Evolutionary conservation across 2,888 invertebrate genomes (phyloP).

Genomic region (Halictus quadricinctus): DNA sequence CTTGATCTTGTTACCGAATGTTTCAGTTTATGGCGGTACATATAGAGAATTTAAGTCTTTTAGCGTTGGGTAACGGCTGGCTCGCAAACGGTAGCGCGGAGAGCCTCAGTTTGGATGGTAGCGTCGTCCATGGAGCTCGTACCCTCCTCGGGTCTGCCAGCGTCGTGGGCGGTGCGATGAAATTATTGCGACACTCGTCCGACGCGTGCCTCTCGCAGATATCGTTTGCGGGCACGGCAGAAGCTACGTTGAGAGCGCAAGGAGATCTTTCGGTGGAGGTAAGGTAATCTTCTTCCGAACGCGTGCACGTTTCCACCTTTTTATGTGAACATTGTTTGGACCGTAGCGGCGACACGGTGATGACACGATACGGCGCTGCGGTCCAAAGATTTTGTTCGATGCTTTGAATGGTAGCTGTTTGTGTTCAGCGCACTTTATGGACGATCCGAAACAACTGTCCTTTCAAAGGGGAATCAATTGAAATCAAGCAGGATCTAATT

Average conservation of each 20-base stretch:
- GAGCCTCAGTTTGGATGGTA: constrained; percentile 88
- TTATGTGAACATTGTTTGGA: constrained; percentile 18
- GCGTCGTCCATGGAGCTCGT: constrained; percentile 87
- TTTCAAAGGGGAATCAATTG: constrained; percentile 62
- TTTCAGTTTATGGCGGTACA: constrained; percentile 92
- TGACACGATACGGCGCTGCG: not conserved
- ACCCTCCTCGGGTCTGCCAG: constrained; percentile 89
- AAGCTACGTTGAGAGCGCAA: constrained; percentile 91
- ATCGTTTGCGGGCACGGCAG: constrained; percentile 88
- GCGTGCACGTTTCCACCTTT: constrained; percentile 1
- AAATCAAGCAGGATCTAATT: constrained; percentile 73
- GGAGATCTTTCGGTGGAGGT: constrained; percentile 94
- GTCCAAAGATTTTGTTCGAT: constrained; percentile 42
- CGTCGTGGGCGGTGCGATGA: constrained; percentile 86
- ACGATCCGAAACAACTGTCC: constrained; percentile 68
- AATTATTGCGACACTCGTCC: constrained; percentile 84
- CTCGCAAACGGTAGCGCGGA: constrained; percentile 88
- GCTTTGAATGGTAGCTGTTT: constrained; percentile 61
- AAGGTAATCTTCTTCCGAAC: constrained; percentile 3
- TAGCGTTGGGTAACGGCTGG: constrained; percentile 87
- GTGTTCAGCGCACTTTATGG: constrained; percentile 60
- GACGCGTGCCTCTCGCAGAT: constrained; percentile 89
- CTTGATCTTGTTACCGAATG: not conserved
- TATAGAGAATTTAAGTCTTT: constrained; percentile 88
- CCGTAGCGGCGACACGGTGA: constrained; percentile 1